Percentiles rank a stretch among this genome's conserved stretches.
Evolutionary conservation across 2,888 invertebrate genomes (phyloP).

Genomic region (Cyclophora albipunctata): DNA sequence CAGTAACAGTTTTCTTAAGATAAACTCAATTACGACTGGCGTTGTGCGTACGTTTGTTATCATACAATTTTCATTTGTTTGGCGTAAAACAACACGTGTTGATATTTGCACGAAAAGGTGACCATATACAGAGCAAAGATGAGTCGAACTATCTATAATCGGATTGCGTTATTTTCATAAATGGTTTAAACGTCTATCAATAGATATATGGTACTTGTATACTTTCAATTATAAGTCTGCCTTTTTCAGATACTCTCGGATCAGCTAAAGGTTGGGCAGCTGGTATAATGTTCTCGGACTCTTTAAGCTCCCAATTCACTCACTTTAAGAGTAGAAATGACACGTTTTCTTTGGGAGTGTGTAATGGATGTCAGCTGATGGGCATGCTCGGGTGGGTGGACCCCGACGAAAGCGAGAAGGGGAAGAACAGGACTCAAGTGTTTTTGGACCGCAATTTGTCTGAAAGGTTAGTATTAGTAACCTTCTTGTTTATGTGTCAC

Average conservation of each 20-base stretch:
- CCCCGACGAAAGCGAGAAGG: constrained; percentile 37
- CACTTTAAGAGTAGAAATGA: constrained; percentile 83
- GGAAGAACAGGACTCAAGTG: constrained; percentile 67
- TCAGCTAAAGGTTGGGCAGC: constrained; percentile 99
- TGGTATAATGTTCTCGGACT: constrained; percentile 86
- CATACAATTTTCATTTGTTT: no score
- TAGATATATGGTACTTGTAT: no score
- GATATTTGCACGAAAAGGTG: no score
- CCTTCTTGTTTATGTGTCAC: neutral
- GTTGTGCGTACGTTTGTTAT: no score
- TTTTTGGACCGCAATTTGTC: constrained; percentile 90
- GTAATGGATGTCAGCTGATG: constrained; percentile 98
- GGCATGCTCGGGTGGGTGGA: constrained; percentile 94
- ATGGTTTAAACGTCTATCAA: no score
- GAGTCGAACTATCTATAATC: no score
- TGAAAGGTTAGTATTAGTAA: constrained; percentile 82
- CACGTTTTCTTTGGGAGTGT: constrained; percentile 97
- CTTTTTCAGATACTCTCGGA: constrained; percentile 87
- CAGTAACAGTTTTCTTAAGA: no score
- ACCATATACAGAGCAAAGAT: no score
- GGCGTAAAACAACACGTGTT: no score
- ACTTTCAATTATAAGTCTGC: no score
- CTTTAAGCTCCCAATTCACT: constrained; percentile 84
- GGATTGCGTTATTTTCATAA: no score
- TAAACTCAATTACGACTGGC: no score